A percentile compares a stretch with the other conserved stretches of the same genome.
Evolutionary conservation across 1,140 invertebrate genomes (phyloP).

Genomic region (Nixonia krombeini): DNA sequence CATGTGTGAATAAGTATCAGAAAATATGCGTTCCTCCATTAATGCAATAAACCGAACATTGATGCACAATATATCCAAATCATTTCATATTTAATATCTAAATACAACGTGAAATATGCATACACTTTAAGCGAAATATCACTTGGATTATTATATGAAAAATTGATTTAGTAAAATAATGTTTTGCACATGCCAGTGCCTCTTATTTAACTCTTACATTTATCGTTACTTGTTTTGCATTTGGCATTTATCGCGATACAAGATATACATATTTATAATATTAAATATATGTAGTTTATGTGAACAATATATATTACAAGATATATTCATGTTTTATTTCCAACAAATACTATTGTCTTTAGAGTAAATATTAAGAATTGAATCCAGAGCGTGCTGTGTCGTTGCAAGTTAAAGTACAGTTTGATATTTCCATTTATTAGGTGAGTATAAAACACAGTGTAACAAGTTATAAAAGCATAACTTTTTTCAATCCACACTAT

Average conservation of each 20-base stretch:
- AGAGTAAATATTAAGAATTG: slow-evolving; percentile 15
- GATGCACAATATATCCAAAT: slow-evolving; percentile 7
- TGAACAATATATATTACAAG: neutral
- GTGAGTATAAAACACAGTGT: neutral
- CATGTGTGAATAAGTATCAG: slow-evolving; percentile 6
- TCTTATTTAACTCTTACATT: neutral
- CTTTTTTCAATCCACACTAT: too few relatives aligned
- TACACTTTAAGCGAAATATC: slow-evolving; percentile 14
- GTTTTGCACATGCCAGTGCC: too few relatives aligned
- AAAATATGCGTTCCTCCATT: slow-evolving; percentile 35
- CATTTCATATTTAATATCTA: slow-evolving; percentile 6
- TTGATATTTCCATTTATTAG: too few relatives aligned
- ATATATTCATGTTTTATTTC: slow-evolving; percentile 18
- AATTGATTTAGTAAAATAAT: slow-evolving; percentile 35
- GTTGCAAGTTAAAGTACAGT: neutral
- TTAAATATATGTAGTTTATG: slow-evolving; percentile 8
- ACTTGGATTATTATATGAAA: slow-evolving; percentile 16
- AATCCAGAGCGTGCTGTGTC: neutral
- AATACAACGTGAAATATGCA: slow-evolving; percentile 3
- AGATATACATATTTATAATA: slow-evolving; percentile 9
- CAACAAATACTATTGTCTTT: slow-evolving; percentile 46
- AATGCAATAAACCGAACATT: too few relatives aligned
- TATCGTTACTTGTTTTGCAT: neutral
- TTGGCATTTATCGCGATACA: neutral
- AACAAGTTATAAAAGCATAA: neutral